Evolutionary conservation across 2,888 invertebrate species (phyloP), one percentile per base, ranked within the genome.

Genomic region (Celastrina argiolus): DNA sequence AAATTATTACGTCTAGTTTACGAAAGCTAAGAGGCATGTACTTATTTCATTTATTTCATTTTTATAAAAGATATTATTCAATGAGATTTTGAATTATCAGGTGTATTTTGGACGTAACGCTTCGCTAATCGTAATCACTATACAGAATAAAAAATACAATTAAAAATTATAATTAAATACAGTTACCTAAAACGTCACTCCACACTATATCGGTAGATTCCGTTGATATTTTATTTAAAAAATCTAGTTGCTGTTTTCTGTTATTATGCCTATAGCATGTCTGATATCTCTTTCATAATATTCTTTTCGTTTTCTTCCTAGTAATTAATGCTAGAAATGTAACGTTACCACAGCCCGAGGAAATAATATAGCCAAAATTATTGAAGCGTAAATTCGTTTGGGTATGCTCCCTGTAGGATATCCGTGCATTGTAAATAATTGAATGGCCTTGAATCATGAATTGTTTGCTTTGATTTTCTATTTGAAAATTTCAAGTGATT

Each of bases 351-450:
- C 8, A 45, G 45, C 18, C 18, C 18, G 45, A 18, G 45, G 45
- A 45, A 45, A 45, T 45, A 45, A 45, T 18, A 18, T 45, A 18
- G 45, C 18, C 45, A 45, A 45, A 45, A 45, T 45, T 45, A 45
- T 45, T 45, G 45, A 45, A 45, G 45, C 45, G 18, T 18, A 18
- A 45, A 45, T 45, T 45, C 45, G 45, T 45, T 45, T 45, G 45
- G 18, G 18, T 10, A 18, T 45, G 18, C 16, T 45, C 45, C 45
- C 45, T 45, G 45, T 45, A 31, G 45, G 45, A 45, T 42, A 45
- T 45, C 10, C 45, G 45, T 45, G 45, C 18, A 45, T 45, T 45
- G 45, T 45, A 45, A 45, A 45, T 45, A 45, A 45, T 45, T 45
- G 45, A 45, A 45, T 45, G 45, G 16, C 45, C 45, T 45, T 45